Base-by-base conservation (phyloP, 2,888 invertebrate species). In the Altica lythri region DNA sequence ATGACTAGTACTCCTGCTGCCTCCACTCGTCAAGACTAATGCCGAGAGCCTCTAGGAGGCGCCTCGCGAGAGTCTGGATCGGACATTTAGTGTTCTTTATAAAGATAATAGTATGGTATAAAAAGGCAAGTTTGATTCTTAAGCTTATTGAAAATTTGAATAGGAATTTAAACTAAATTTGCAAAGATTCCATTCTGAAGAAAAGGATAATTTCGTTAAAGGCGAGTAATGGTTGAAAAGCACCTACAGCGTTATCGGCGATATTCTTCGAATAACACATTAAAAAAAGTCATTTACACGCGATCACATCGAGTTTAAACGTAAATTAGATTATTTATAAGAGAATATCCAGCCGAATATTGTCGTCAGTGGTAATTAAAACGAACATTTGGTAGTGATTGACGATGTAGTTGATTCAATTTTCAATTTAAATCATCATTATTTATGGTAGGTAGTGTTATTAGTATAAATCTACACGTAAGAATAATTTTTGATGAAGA, bases 261-360 rank as follows among this genome's bases (percentile, higher is more conserved):
- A 34, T 10, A 34, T 34, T 34, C 34, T 34, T 34, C 8, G 12
- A 9, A 2, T 16, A 34, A 16, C 34, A 34, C 34, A 34, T 34
- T 34, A 34, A 34, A 14, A n/a, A 34, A 34, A 34, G 34, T 34
- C 34, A 34, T 34, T 14, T 34, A 34, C 34, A 34, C 34, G 34
- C 34, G 16, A 34, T 34, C 34, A 14, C 4, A 10, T 9, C 34
- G 6, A 34, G 14, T 12, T 1, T 34, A 9, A 34, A 34, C 34
- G 34, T 34, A 34, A 34, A 34, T 34, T 34, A 6, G 14, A 8
- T 34, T 14, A 34, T 34, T 34, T 34, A 34, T 34, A 9, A 8
- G 2, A 4, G 34, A 34, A 34, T 16, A 34, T 8, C 34, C n/a
- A n/a, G n/a, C n/a, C n/a, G n/a, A n/a, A 34, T 14, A 34, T 16